A percentile compares a stretch with the other conserved stretches of the same genome.
These are phyloP conservation scores for Sebastes iracundus DNA, from an alignment of 2,797 vertebrate genomes.

Conservation along the genomic window DNA sequence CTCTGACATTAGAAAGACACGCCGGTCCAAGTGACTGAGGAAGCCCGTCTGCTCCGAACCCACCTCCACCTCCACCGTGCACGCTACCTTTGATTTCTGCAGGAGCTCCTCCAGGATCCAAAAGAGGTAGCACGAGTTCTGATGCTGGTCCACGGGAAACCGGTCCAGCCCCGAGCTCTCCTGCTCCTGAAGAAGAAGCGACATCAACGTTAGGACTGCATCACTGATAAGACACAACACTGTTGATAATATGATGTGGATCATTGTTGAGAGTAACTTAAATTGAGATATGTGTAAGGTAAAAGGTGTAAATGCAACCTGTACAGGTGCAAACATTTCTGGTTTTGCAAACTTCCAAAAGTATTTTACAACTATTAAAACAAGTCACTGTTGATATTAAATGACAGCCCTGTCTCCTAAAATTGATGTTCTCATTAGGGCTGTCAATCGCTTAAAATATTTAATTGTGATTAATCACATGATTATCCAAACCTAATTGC, in stretches of 20 bases:
- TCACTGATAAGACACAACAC: not conserved
- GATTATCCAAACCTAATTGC: no score
- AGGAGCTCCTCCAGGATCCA: conserved; percentile 88
- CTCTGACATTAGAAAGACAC: conserved; percentile 83
- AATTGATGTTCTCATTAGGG: no score
- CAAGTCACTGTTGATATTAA: not conserved
- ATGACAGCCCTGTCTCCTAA: not conserved
- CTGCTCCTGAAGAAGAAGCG: conserved; percentile 33
- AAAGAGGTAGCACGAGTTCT: conserved; percentile 87
- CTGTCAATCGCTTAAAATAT: no score
- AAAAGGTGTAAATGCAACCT: no score
- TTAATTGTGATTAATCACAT: no score
- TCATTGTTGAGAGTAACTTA: no score
- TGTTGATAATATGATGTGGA: not conserved
- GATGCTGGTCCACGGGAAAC: conserved; percentile 81
- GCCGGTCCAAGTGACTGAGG: conserved; percentile 80
- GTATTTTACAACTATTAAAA: no score
- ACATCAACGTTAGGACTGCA: not conserved
- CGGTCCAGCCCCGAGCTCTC: not conserved
- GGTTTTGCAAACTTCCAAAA: no score
- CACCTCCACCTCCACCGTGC: not conserved
- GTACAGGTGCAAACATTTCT: no score
- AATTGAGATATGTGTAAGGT: no score
- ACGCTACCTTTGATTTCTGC: conserved; percentile 20
- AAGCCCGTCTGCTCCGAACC: conserved; percentile 67